These are phyloP conservation scores for Rhodeus uyekii DNA, from an alignment of 2,797 vertebrate species.

Conservation along the genomic window DNA sequence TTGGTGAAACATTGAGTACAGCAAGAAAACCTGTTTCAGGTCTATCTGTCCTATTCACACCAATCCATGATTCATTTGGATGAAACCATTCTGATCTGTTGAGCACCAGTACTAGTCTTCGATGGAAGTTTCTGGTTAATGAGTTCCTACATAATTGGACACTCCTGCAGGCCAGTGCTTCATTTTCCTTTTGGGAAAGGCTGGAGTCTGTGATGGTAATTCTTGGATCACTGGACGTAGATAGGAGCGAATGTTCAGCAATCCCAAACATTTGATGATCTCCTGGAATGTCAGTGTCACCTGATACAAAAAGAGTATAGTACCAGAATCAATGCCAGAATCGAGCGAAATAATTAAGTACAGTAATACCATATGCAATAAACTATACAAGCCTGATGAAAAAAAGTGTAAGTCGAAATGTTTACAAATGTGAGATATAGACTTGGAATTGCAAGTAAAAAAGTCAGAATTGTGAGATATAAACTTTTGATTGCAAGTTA, in stretches of 20 bases:
- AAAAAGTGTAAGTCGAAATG: neutral
- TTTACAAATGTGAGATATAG: neutral
- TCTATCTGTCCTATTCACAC: neutral
- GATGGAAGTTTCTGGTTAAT: conserved; percentile 23
- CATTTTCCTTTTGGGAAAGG: neutral
- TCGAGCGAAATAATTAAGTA: neutral
- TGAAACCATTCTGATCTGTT: conserved; percentile 47
- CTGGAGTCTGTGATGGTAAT: conserved; percentile 1
- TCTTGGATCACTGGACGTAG: neutral
- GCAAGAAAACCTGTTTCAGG: conserved; percentile 22
- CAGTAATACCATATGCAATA: neutral
- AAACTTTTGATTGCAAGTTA: too few relatives aligned
- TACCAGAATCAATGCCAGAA: neutral
- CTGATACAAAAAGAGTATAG: neutral
- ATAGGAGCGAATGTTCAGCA: neutral
- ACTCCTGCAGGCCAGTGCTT: neutral
- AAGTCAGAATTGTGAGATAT: neutral
- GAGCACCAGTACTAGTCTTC: conserved; percentile 14
- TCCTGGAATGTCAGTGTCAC: neutral
- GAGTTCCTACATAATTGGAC: conserved; percentile 1
- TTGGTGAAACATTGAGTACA: conserved; percentile 42
- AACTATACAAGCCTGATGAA: neutral
- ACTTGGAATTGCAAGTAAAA: too few relatives aligned
- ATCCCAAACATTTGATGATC: conserved; percentile 6
- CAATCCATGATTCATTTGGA: conserved; percentile 6